Conservation (phyloP, 2,113 vertebrate species). For the Oplegnathus fasciatus region DNA sequence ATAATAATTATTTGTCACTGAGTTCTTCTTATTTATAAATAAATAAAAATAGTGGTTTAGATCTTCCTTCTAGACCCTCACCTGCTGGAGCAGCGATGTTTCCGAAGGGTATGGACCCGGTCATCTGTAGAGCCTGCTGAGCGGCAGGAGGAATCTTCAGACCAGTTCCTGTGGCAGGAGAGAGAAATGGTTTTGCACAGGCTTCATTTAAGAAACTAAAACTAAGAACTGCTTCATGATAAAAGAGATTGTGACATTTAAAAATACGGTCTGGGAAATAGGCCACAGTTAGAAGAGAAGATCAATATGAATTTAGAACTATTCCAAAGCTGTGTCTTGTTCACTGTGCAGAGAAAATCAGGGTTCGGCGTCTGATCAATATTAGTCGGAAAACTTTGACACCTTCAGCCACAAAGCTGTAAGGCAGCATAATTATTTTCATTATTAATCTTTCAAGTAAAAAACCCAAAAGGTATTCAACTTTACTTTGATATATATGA, state of each 20-base stretch:
- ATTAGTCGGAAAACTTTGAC: not conserved
- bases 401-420: not conserved
- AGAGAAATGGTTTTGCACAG: not conserved
- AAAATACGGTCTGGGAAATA: not conserved
- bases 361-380: not conserved
- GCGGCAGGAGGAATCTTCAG: constrained; percentile 97
- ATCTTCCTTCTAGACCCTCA: constrained; percentile 10
- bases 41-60: no score
- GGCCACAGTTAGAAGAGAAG: not conserved
- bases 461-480: no score
- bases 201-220: no score
- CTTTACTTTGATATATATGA: no score
- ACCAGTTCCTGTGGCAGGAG: constrained; percentile 89
- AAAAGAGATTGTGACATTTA: not conserved
- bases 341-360: not conserved
- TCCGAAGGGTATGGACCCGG: constrained; percentile 93
- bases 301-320: not conserved
- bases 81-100: constrained; percentile 85
- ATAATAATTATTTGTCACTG: not conserved
- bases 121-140: constrained; percentile 98
- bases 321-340: no score
- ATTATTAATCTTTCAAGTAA: no score
- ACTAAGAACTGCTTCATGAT: not conserved
- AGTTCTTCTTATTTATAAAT: not conserved
- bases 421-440: not conserved